Percentiles rank a stretch among this genome's conserved stretches.
phyloP scores from a whole-genome alignment of 1,140 invertebrate genomes.

The Nephila pilipes region DNA sequence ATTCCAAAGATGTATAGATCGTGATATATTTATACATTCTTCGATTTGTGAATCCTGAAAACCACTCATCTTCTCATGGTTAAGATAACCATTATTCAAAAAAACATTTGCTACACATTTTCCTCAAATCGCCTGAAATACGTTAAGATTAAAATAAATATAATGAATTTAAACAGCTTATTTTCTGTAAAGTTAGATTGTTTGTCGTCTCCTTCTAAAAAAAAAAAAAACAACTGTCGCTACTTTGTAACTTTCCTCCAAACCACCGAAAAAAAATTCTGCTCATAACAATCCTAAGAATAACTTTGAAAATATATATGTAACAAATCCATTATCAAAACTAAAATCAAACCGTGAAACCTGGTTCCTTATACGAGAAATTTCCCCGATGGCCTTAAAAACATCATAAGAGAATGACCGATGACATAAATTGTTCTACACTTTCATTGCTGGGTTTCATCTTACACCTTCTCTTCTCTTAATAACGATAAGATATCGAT shows the following conservation, averaged over 20 bases:
- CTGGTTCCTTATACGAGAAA: not conserved
- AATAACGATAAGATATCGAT: not conserved
- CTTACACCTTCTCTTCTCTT: not conserved
- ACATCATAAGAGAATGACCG: not conserved
- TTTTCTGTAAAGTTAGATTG: too few relatives aligned
- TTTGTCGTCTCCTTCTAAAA: too few relatives aligned
- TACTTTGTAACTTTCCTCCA: not conserved
- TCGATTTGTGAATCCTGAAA: too few relatives aligned
- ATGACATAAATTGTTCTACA: not conserved
- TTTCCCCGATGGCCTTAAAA: not conserved
- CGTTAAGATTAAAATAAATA: too few relatives aligned
- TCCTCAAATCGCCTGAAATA: too few relatives aligned
- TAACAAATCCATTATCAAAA: not conserved
- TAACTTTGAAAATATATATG: not conserved
- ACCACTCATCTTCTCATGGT: too few relatives aligned
- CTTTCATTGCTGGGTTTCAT: not conserved
- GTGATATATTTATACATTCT: too few relatives aligned
- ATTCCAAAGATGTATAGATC: too few relatives aligned
- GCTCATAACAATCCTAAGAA: not conserved
- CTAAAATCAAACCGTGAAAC: not conserved
- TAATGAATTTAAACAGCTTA: too few relatives aligned
- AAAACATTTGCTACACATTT: too few relatives aligned
- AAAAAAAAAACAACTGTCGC: too few relatives aligned
- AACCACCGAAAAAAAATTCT: not conserved
- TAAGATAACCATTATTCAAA: too few relatives aligned